Conservation (phyloP, 2,888 invertebrate species). For the Aspidapion aeneum region DNA sequence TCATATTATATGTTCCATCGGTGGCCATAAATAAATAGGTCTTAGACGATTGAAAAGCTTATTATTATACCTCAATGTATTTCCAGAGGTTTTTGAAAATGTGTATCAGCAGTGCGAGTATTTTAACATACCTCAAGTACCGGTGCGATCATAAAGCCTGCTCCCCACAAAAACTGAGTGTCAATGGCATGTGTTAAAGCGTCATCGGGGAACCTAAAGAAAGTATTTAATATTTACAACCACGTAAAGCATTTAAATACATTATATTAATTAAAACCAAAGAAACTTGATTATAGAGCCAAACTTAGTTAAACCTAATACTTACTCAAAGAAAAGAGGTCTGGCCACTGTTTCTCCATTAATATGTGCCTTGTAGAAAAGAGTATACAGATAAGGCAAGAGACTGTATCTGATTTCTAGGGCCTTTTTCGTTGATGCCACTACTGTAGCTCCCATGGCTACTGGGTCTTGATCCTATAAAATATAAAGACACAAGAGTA, state of each 20-base stretch:
- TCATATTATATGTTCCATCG: too few species aligned
- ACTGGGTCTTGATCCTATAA: constrained; percentile 79
- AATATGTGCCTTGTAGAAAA: constrained; percentile 68
- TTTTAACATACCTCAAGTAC: constrained; percentile 58
- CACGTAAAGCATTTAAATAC: too few species aligned
- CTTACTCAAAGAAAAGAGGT: constrained; percentile 76
- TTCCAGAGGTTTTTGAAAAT: too few species aligned
- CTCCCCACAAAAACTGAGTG: constrained; percentile 73
- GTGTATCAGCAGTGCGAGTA: too few species aligned
- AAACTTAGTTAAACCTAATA: too few species aligned
- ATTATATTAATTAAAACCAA: too few species aligned
- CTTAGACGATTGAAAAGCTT: too few species aligned
- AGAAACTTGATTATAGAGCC: too few species aligned
- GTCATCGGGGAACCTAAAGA: constrained; percentile 58
- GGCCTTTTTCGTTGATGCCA: constrained; percentile 59
- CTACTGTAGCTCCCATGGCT: constrained; percentile 62
- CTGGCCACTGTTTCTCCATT: constrained; percentile 70
- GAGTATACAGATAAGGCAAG: constrained; percentile 74
- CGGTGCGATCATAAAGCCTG: constrained; percentile 67
- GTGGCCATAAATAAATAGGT: too few species aligned
- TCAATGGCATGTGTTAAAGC: constrained; percentile 61
- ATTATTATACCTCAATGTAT: too few species aligned
- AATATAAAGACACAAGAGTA: too few species aligned
- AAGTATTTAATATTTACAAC: too few species aligned
- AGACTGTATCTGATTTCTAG: constrained; percentile 64